A percentile compares a stretch with the other conserved stretches of the same genome.
phyloP scores from a whole-genome alignment of 2,797 vertebrate genomes.

The Ceryle rudis region DNA sequence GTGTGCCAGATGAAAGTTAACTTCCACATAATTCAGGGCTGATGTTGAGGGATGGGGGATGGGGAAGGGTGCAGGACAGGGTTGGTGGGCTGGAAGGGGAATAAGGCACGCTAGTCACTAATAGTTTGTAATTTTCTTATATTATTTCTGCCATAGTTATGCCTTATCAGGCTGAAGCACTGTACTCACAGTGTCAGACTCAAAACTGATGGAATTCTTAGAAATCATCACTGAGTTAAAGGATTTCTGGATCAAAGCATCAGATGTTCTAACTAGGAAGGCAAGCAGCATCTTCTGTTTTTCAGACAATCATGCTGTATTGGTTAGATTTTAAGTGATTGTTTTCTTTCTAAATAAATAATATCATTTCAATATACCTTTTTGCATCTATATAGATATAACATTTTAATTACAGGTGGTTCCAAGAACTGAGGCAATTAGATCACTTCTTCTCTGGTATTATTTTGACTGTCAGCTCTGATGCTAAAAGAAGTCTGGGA shows the following conservation, averaged over 20 bases:
- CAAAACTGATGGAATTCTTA: neutral
- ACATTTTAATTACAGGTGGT: conserved; percentile 27
- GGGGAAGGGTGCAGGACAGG: neutral
- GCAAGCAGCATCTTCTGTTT: conserved; percentile 1
- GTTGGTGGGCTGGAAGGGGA: too few relatives aligned
- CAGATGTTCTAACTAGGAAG: neutral
- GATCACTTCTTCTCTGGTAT: neutral
- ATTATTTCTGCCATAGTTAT: neutral
- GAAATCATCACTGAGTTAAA: neutral
- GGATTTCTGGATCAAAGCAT: neutral
- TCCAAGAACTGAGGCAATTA: neutral
- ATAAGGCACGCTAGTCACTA: neutral
- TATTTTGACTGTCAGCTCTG: neutral
- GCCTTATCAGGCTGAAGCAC: neutral
- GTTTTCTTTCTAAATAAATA: conserved; percentile 28
- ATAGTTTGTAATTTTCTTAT: neutral
- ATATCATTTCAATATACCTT: neutral
- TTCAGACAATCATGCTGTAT: neutral
- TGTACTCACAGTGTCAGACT: neutral
- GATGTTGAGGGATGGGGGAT: neutral
- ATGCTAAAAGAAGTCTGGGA: neutral
- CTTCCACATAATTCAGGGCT: neutral
- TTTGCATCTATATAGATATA: too few relatives aligned
- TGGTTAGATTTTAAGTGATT: conserved; percentile 23
- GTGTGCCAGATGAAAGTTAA: neutral